Conservation (phyloP, 1,140 invertebrate species). For the Temnothorax longispinosus region DNA sequence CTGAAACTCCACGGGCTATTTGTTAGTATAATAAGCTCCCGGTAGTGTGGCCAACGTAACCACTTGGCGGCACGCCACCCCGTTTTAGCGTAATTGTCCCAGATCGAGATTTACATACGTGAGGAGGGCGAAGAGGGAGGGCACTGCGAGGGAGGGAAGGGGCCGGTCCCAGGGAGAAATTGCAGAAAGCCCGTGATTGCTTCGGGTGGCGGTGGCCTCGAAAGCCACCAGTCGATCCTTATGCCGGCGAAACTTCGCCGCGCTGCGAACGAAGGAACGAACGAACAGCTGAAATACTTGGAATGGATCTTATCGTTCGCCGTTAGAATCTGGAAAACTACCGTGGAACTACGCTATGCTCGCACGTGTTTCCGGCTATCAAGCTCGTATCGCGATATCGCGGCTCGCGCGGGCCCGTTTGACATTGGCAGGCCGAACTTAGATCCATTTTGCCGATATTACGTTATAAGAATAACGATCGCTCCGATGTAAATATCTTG, state of each 20-base stretch:
- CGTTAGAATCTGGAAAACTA: constrained; percentile 55
- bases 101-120: constrained; percentile 85
- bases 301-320: constrained; percentile 56
- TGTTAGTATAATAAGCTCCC: constrained; percentile 86
- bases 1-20: constrained; percentile 84
- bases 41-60: constrained; percentile 84
- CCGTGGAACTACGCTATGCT: constrained; percentile 46
- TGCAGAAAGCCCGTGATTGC: constrained; percentile 44
- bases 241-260: not conserved
- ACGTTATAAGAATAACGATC: constrained; percentile 32
- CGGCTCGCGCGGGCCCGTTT: constrained; percentile 8
- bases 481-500: constrained; percentile 7
- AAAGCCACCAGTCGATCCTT: constrained; percentile 31
- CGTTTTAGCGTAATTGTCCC: constrained; percentile 85
- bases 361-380: constrained; percentile 55
- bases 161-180: constrained; percentile 35
- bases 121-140: constrained; percentile 47
- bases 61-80: constrained; percentile 84
- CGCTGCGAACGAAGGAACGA: not conserved
- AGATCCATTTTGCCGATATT: constrained; percentile 53
- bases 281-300: constrained; percentile 31
- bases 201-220: not conserved
- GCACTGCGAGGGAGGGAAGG: not conserved
- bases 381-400: constrained; percentile 25
- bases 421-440: constrained; percentile 27